Percentiles rank a stretch among this genome's conserved stretches.
Evolutionary conservation across 2,113 vertebrate species (phyloP).

Genomic region (Tyrannus savana): DNA sequence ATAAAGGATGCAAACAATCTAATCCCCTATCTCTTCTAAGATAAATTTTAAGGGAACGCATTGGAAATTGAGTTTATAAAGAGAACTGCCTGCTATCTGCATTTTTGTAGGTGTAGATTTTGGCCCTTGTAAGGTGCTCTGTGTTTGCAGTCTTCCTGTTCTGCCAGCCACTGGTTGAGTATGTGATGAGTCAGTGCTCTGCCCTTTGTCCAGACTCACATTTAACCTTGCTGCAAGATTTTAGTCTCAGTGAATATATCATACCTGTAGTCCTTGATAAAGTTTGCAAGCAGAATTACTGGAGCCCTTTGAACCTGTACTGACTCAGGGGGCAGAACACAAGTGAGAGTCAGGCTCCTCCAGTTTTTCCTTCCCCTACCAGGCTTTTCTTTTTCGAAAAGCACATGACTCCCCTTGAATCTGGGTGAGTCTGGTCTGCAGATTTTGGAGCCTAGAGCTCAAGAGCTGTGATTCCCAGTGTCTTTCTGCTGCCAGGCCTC

Average conservation of each 20-base stretch:
- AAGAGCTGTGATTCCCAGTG: not conserved
- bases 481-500: not conserved
- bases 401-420: fast-evolving
- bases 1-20: conserved; percentile 52
- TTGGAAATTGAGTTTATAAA: not conserved
- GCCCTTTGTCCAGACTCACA: not conserved
- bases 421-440: not conserved
- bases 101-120: conserved; percentile 3
- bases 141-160: not conserved
- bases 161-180: not conserved
- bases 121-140: not conserved
- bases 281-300: not conserved
- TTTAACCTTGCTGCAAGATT: not conserved
- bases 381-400: not conserved
- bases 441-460: not conserved
- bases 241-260: not conserved
- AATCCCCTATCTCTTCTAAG: conserved; percentile 25
- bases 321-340: not conserved
- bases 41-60: not conserved
- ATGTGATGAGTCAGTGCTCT: not conserved
- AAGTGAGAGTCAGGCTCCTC: not conserved
- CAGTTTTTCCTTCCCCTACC: not conserved
- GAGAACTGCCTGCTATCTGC: not conserved
- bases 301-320: not conserved
- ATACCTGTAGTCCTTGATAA: not conserved